These are phyloP conservation scores for Cathartes aura DNA, from an alignment of 2,113 vertebrate species.

Conservation along the genomic window DNA sequence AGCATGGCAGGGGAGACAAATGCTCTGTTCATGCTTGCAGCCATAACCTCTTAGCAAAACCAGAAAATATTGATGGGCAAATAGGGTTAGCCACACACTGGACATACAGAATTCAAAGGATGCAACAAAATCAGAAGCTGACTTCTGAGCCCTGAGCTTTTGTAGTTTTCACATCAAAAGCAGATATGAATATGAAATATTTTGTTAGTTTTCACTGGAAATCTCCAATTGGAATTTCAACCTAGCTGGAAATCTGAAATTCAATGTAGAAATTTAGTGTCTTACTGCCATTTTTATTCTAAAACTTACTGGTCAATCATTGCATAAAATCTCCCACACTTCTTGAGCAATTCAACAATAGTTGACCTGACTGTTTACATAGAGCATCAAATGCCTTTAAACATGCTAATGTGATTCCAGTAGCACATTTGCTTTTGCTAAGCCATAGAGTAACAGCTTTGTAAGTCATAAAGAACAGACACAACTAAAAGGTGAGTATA, in stretches of 20 bases:
- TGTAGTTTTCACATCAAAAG: not conserved
- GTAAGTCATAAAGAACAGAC: not conserved
- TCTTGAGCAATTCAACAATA: not conserved
- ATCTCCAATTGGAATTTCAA: not conserved
- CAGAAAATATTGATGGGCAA: not conserved
- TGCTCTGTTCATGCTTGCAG: not conserved
- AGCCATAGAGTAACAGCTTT: not conserved
- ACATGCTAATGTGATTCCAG: not conserved
- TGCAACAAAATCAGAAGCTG: not conserved
- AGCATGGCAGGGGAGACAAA: not conserved
- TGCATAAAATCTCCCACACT: not conserved
- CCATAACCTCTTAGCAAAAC: not conserved
- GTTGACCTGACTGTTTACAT: not conserved
- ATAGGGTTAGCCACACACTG: not conserved
- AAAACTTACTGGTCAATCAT: not conserved
- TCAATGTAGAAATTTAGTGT: not conserved
- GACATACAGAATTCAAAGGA: not conserved
- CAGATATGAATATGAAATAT: not conserved
- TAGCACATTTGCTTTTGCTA: not conserved
- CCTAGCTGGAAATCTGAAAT: not conserved
- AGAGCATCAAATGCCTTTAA: not conserved
- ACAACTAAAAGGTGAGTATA: not conserved
- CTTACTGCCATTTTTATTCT: not conserved
- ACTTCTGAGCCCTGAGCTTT: not conserved
- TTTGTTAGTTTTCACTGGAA: not conserved